These are phyloP conservation scores for Turdus rufiventris DNA, from an alignment of 2,113 vertebrate species.

Conservation along the genomic window DNA sequence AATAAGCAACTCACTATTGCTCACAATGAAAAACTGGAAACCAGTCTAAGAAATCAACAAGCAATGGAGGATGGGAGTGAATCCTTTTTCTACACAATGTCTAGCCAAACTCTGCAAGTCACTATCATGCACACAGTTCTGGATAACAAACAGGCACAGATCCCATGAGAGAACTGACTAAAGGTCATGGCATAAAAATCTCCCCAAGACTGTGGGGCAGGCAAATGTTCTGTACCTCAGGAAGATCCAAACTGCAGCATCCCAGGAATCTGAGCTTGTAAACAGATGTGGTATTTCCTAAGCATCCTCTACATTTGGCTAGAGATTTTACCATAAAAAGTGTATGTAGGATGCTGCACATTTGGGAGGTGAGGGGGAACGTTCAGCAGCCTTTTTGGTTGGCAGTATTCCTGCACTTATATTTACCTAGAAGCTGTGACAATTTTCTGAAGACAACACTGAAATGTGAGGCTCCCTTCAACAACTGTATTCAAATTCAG, in stretches of 20 bases:
- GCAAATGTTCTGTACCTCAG: background rate
- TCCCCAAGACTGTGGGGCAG: rapidly evolving
- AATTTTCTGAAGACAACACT: background rate
- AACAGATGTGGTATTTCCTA: background rate
- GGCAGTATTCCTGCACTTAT: background rate
- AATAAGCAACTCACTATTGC: background rate
- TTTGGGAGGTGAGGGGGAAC: rapidly evolving
- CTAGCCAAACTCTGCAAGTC: background rate
- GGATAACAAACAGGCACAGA: background rate
- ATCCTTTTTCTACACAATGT: background rate
- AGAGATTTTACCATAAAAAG: background rate
- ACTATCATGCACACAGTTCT: background rate
- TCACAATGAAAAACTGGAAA: background rate
- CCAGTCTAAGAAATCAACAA: background rate
- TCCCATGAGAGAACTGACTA: background rate
- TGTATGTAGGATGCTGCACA: background rate
- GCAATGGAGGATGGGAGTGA: background rate
- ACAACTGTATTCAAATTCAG: background rate
- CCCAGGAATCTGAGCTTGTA: background rate
- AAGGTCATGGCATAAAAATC: background rate
- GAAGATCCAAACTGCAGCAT: background rate
- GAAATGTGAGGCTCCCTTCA: background rate
- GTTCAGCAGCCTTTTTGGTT: background rate
- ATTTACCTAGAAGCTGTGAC: background rate
- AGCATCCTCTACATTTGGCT: background rate